phyloP scores from a whole-genome alignment of 2,888 invertebrate genomes.

The Plagiodera versicolora region DNA sequence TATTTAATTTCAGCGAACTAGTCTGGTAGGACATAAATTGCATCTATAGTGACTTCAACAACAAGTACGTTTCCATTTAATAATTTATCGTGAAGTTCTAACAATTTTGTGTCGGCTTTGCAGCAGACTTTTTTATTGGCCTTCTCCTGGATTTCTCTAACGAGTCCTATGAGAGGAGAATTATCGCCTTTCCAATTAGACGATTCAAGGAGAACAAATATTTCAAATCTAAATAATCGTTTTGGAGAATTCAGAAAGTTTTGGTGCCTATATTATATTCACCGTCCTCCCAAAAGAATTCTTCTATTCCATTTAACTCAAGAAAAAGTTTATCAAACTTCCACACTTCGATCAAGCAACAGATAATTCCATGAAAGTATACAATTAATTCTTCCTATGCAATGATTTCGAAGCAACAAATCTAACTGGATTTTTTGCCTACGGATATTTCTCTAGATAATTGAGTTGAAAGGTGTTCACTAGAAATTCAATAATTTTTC shows the following conservation, averaged over 20 bases:
- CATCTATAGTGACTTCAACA: background rate
- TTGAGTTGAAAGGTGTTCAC: no score
- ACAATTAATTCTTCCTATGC: no score
- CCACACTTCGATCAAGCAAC: no score
- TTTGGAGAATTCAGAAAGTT: background rate
- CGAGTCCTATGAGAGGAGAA: slow-evolving; percentile 5
- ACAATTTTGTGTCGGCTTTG: slow-evolving; percentile 1
- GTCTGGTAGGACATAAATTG: background rate
- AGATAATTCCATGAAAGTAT: no score
- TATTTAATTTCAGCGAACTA: background rate
- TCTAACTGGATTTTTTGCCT: no score
- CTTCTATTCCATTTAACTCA: no score
- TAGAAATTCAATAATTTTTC: no score
- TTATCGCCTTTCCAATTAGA: background rate
- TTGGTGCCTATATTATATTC: background rate
- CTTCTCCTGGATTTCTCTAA: background rate
- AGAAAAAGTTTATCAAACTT: no score
- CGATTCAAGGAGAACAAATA: background rate
- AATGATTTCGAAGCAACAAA: background rate
- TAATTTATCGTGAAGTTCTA: slow-evolving; percentile 8
- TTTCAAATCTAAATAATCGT: background rate
- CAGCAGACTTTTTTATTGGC: slow-evolving; percentile 3
- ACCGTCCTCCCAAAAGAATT: background rate
- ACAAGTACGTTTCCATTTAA: slow-evolving; percentile 3
- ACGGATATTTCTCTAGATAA: no score